Evolutionary conservation across 2,888 invertebrate genomes (phyloP), one percentile per base, ranked within the genome.

Genomic region (Biston stratarius): DNA sequence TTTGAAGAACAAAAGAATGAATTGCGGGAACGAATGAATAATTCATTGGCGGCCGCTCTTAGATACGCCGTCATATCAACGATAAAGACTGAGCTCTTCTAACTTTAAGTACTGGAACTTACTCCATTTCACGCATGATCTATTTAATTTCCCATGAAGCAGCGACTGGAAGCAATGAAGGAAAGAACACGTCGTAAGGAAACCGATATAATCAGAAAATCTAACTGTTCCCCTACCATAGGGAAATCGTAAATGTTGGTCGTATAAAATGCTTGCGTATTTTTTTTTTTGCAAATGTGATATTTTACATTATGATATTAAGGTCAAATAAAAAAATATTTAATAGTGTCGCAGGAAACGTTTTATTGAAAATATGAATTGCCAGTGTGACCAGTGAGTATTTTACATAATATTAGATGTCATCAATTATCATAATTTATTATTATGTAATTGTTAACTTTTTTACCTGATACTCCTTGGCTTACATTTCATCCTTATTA

Each of bases 1-100:
- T 77, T 75, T 76, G 66, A 77, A 76, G 78, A 84, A 84, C 79
- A 84, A 82, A 83, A 84, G 81, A 81, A 84, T 82, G 83, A 86
- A 81, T 83, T 79, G 77, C 80, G 77, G 77, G 71, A 77, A 78
- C 65, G 72, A 68, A 85, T 87, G 86, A 87, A 87, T 87, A 74
- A 87, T 87, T 87, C 87, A 87, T 74, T 69, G 75, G 70, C 69
- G 74, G 66, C 72, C 77, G 74, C 71, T 74, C 69, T 73, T 71
- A 77, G 79, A 80, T 80, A 73, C 79, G 82, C 82, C 80, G 75
- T 79, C 83, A 82, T 82, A 83, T 85, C 84, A 80, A 81, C 83
- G 80, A 77, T 77, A 78, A 80, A 82, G 77, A 81, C 79, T 56
- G 76, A 77, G 74, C 77, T 77, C 70, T 62, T 65, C 63, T 70